Evolutionary conservation across 2,113 vertebrate genomes (phyloP).

Genomic region (Felis chaus): DNA sequence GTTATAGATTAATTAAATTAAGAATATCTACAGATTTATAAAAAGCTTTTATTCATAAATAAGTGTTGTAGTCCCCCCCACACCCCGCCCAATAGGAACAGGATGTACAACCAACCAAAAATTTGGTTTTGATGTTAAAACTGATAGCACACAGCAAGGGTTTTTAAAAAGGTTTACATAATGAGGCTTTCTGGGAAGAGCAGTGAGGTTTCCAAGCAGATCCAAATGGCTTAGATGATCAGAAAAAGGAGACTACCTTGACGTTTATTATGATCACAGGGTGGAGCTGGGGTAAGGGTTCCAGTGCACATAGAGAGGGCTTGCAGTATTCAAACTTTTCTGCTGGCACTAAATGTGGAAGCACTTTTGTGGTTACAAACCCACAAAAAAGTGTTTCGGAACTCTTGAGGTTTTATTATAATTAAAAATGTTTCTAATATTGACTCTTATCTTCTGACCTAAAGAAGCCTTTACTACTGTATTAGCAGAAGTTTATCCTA

Average conservation of each 20-base stretch:
- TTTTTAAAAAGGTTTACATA: not conserved
- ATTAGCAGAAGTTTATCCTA: not conserved
- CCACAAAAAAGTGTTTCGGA: not conserved
- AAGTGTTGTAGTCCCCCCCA: not conserved
- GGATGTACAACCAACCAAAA: not conserved
- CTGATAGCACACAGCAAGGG: not conserved
- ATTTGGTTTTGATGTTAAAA: not conserved
- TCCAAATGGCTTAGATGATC: not conserved
- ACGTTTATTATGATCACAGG: not conserved
- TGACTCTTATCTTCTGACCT: not conserved
- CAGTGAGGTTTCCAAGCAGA: not conserved
- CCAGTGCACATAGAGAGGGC: not conserved
- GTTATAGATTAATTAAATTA: not conserved
- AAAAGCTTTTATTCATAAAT: not conserved
- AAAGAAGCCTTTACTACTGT: not conserved
- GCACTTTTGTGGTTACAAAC: not conserved
- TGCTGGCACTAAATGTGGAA: not conserved
- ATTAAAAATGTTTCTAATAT: not conserved
- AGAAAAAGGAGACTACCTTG: not conserved
- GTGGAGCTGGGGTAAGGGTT: not conserved
- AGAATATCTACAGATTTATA: not conserved
- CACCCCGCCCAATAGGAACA: not conserved
- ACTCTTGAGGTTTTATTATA: not conserved
- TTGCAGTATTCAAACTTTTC: not conserved
- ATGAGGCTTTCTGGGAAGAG: not conserved